Conservation (phyloP, 1,140 invertebrate species). For the Liolophura sinensis region DNA sequence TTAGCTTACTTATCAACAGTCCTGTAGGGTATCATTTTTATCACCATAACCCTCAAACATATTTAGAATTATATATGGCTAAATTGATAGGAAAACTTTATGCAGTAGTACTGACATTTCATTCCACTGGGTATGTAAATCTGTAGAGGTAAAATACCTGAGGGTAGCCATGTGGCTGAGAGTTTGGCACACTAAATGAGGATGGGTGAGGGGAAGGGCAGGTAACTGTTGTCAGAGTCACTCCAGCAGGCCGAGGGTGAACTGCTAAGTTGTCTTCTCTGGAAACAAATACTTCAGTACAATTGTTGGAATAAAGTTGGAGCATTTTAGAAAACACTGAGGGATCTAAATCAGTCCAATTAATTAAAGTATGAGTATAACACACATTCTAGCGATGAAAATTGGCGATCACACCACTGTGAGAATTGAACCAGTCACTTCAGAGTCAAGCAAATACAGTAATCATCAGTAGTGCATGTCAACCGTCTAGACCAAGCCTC, state of each 20-base stretch:
- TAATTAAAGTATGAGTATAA: not conserved
- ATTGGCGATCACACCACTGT: no score
- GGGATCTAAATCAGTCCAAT: not conserved
- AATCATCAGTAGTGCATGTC: no score
- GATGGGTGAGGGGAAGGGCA: conserved; percentile 41
- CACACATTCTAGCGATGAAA: not conserved
- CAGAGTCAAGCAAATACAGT: no score
- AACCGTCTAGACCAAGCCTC: no score
- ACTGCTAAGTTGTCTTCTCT: not conserved
- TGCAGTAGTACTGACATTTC: no score
- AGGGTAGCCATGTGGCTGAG: conserved; percentile 37
- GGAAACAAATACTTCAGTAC: conserved; percentile 1
- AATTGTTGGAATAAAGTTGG: not conserved
- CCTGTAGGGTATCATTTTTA: not conserved
- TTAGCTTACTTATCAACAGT: not conserved
- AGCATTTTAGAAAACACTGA: not conserved
- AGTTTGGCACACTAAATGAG: conserved; percentile 30
- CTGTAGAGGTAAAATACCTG: conserved; percentile 25
- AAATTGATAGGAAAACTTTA: no score
- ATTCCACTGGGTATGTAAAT: not conserved
- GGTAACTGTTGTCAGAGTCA: conserved; percentile 36
- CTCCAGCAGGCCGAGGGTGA: conserved; percentile 35
- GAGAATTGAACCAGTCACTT: no score
- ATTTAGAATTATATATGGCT: not conserved
- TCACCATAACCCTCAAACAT: not conserved